Base-by-base conservation (phyloP, 2,888 invertebrate genomes). In the Apamea anceps region DNA sequence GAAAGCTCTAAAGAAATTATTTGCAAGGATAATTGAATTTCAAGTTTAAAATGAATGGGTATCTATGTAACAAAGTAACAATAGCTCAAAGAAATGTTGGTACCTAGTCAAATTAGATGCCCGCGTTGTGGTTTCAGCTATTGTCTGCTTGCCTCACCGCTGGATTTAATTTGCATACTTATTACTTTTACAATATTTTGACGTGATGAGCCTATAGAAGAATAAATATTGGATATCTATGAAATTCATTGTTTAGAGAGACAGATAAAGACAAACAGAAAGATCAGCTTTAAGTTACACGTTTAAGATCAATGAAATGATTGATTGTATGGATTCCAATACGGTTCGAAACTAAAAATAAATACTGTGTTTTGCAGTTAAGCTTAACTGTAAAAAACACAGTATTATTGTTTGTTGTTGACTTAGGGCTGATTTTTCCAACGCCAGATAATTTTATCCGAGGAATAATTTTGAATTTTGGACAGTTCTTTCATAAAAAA, bases 11-110 rank as follows among this genome's bases (percentile, higher is more conserved):
- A 60, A 73, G 72, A 48, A 66, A 75, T 82, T 79, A 62, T 79
- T 82, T 80, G 63, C 45, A 2, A 37, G 72, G 67, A 54, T 83
- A 85, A 86, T 78, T 82, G 77, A 75, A 82, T 80, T 75, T 72
- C 70, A 25, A 67, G 42, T 71, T 77, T 74, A 70, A 75, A 77
- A 75, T 68, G 15, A 77, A 77, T 66, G 51, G 66, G 45, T 80
- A 65, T 62, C 37, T 57, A 18, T 45, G 2, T 42, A 37, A 71
- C 57, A 68, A 85, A 68, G 3, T 57, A 57, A 72, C 45, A 77
- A 84, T 75, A 65, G 82, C 79, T 51, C 62, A 70, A 77, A 79
- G 70, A 54, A 21, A 65, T 77, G 77, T 82, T 63, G 32, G 60
- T 70, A 45, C 1, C 25, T 5, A 32, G 51, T 45, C 32, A 85